phyloP scores from a whole-genome alignment of 2,113 vertebrate species.

The Morone saxatilis region DNA sequence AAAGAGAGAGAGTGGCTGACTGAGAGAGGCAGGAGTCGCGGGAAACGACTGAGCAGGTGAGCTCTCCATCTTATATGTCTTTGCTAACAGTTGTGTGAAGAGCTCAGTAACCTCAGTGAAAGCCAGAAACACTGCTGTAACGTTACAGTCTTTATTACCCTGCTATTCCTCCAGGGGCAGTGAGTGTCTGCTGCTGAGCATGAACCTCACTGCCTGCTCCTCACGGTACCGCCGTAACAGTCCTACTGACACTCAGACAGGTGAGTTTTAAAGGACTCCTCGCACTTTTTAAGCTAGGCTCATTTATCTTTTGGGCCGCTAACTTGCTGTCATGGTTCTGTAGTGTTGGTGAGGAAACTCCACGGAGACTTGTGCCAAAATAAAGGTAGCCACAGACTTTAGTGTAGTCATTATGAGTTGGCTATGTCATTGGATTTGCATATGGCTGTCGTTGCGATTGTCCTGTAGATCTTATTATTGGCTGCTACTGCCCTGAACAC shows the following conservation, averaged over 20 bases:
- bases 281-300: slow-evolving; percentile 1
- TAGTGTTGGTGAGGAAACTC: background rate
- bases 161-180: background rate
- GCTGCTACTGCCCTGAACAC: background rate
- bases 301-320: background rate
- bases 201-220: background rate
- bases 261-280: background rate
- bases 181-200: background rate
- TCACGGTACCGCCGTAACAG: background rate
- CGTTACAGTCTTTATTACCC: background rate
- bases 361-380: no score
- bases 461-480: background rate
- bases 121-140: background rate
- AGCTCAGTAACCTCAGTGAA: background rate
- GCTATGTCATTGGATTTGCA: background rate
- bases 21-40: background rate
- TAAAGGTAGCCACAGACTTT: background rate
- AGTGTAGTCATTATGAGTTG: background rate
- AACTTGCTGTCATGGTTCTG: background rate
- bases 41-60: slow-evolving; percentile 61
- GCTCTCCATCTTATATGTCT: slow-evolving; percentile 32
- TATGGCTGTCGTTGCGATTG: background rate
- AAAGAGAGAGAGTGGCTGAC: background rate
- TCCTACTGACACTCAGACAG: accelerated
- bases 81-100: background rate